Conservation (phyloP, 1,140 invertebrate species). For the Bicyclus anynana region DNA sequence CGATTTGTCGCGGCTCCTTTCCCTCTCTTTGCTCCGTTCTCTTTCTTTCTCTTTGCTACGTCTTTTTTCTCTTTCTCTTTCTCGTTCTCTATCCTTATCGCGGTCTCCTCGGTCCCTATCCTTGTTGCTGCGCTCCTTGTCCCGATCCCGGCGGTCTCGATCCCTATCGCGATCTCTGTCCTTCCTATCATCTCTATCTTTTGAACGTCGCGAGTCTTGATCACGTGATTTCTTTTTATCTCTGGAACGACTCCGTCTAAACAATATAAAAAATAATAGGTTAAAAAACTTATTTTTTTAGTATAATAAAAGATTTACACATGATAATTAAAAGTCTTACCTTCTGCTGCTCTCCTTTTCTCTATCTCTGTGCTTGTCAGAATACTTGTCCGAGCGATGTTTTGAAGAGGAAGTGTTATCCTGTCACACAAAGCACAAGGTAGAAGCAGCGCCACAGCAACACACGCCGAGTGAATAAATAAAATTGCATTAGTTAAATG, state of each 20-base stretch:
- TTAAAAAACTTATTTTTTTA: not conserved
- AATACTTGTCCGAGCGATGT: conserved; percentile 76
- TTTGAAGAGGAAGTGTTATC: conserved; percentile 77
- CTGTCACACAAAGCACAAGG: conserved; percentile 79
- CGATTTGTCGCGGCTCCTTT: conserved; percentile 48
- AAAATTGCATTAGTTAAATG: conserved; percentile 74
- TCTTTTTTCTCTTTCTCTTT: conserved; percentile 54
- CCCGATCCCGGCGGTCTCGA: conserved; percentile 51
- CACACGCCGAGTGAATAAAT: conserved; percentile 77
- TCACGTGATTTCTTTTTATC: conserved; percentile 74
- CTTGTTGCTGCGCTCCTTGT: conserved; percentile 55
- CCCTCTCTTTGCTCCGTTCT: conserved; percentile 54
- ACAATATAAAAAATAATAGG: conserved; percentile 18
- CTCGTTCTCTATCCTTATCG: conserved; percentile 46
- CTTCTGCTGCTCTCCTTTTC: conserved; percentile 59
- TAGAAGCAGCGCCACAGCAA: conserved; percentile 78
- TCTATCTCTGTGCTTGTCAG: conserved; percentile 71
- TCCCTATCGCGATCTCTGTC: conserved; percentile 46
- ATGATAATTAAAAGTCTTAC: conserved; percentile 33
- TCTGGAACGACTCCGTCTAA: conserved; percentile 73
- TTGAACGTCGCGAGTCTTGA: conserved; percentile 44
- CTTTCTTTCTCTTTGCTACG: conserved; percentile 55
- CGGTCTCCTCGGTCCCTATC: conserved; percentile 56
- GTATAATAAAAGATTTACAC: not conserved
- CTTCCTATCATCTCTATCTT: conserved; percentile 42